Base-by-base conservation (phyloP, 2,797 vertebrate species). In the Periparus ater region DNA sequence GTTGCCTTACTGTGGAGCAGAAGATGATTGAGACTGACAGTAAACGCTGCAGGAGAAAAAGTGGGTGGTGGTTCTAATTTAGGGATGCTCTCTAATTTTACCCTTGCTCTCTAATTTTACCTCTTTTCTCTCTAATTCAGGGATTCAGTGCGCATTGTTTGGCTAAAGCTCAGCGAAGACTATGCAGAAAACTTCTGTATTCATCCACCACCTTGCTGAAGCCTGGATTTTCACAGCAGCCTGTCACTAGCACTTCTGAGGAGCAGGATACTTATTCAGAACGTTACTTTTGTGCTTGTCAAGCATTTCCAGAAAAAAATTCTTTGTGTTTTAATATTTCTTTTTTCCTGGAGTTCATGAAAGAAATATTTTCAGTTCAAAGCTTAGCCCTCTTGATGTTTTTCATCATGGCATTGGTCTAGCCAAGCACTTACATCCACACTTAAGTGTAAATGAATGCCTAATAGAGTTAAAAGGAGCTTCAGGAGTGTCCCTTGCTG, bases 391-490 rank as follows among this genome's bases (percentile, higher is more conserved):
- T 75, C 73, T 75, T 84, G 47, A 81, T 45, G 20, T 29, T 92
- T 80, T 70, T 80, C 51, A 74, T 63, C 45, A 27, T 21, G 38
- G 51, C 32, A 68, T 72, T 55, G 53, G 32, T 47, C 60, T 73
- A 77, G 32, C 48, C 68, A 73, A 91, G 48, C 11, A 76, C 67
- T 93, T 91, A 71, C 4, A 65, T 67, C 72, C 68, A n/a, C 4
- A 6, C 75, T 87, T 51, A 72, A 73, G 55, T 55, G 70, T 86
- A 84, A 93, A 63, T 73, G 55, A 21, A 47, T 32, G 32, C 54
- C 53, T 91, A 57, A 82, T 61, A 86, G 74, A 95, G 79, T 84
- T 85, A 79, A 90, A 92, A 94, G 68, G 45, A 79, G 42, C 60
- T 82, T 79, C 61, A 82, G 42, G 60, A 85, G 44, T 29, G n/a